phyloP scores from a whole-genome alignment of 1,140 invertebrate species.

The Drosophila rhopaloa region DNA sequence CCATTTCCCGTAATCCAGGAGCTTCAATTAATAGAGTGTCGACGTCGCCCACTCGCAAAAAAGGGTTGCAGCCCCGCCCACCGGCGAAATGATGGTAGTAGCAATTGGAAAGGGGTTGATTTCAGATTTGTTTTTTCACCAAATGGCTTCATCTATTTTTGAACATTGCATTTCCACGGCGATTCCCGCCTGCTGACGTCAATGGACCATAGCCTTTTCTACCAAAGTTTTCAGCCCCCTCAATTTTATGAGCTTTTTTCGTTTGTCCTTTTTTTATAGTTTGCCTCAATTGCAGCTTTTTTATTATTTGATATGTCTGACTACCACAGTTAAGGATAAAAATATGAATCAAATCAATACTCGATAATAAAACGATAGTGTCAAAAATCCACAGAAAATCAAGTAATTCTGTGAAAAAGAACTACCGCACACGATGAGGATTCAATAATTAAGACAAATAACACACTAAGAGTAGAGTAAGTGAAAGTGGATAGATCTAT shows the following conservation, averaged over 20 bases:
- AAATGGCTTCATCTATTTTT: conserved; percentile 9
- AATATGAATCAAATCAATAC: background rate
- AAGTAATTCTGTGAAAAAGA: too few relatives aligned
- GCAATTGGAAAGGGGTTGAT: conserved; percentile 11
- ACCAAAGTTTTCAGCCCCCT: background rate
- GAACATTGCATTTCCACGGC: conserved; percentile 2
- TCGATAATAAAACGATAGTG: background rate
- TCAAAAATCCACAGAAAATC: background rate
- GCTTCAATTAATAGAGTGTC: conserved; percentile 84
- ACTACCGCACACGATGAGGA: too few relatives aligned
- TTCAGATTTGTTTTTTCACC: conserved; percentile 3
- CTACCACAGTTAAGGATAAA: too few relatives aligned
- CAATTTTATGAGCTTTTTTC: background rate
- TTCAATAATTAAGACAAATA: background rate
- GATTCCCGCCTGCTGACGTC: conserved; percentile 24
- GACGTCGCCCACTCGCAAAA: conserved; percentile 30
- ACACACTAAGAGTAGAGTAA: background rate
- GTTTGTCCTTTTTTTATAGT: background rate
- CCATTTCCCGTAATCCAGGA: conserved; percentile 81
- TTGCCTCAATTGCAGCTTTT: background rate
- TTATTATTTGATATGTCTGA: too few relatives aligned
- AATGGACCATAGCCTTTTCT: background rate
- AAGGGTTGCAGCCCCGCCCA: conserved; percentile 49
- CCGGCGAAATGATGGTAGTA: background rate
- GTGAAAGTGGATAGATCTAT: background rate